Evolutionary conservation across 2,888 invertebrate species (phyloP).

Genomic region (Melanostoma scalare): DNA sequence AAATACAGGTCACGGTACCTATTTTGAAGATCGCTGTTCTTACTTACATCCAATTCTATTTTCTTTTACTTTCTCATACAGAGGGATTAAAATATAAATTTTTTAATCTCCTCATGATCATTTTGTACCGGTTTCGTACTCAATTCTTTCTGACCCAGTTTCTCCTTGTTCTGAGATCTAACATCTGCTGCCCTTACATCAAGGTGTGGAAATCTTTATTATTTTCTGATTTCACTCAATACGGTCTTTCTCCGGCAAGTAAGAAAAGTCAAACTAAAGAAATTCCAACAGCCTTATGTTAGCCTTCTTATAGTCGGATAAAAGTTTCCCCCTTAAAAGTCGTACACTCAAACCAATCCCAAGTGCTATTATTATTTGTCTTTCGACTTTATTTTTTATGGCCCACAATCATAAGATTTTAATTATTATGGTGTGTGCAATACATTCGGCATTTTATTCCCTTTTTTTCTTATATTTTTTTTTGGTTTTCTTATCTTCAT

Average conservation of each 20-base stretch:
- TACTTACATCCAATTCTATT: too few relatives aligned
- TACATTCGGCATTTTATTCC: not conserved
- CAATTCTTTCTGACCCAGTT: conserved; percentile 64
- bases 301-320: conserved; percentile 1
- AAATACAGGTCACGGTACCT: too few relatives aligned
- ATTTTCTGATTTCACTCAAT: not conserved
- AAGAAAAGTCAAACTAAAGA: not conserved
- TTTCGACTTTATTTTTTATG: conserved; percentile 1
- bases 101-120: not conserved
- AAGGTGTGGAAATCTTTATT: conserved; percentile 68
- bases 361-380: not conserved
- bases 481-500: too few relatives aligned
- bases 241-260: too few relatives aligned
- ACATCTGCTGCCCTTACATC: conserved; percentile 50
- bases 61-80: too few relatives aligned
- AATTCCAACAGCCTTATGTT: not conserved
- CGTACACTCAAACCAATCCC: not conserved
- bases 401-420: conserved; percentile 20
- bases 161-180: conserved; percentile 5
- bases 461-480: too few relatives aligned
- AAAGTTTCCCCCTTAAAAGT: not conserved
- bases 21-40: too few relatives aligned
- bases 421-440: not conserved
- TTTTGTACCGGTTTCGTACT: conserved; percentile 13
- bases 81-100: not conserved